Percentiles rank a stretch among this genome's conserved stretches.
These are phyloP conservation scores for Balanococcus diminutus DNA, from an alignment of 2,888 invertebrate species.

Conservation along the genomic window DNA sequence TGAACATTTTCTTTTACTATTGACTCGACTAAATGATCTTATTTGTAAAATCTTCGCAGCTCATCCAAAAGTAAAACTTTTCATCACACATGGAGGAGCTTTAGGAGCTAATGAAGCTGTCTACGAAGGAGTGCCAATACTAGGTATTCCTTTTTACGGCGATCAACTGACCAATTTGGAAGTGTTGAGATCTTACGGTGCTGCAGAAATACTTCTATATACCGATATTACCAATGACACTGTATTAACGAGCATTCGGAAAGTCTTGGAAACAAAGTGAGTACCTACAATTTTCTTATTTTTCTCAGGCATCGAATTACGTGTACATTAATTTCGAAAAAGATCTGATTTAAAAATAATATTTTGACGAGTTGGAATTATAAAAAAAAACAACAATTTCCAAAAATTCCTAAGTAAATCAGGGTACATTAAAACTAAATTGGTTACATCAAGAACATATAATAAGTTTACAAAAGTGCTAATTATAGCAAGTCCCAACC, in stretches of 20 bases:
- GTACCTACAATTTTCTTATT: not conserved
- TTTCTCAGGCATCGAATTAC: too few relatives aligned
- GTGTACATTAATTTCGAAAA: too few relatives aligned
- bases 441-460: too few relatives aligned
- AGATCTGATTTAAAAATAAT: not conserved
- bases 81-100: conserved; percentile 64
- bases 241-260: conserved; percentile 61
- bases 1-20: not conserved
- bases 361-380: too few relatives aligned
- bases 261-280: conserved; percentile 60
- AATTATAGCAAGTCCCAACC: too few relatives aligned
- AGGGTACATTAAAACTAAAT: too few relatives aligned
- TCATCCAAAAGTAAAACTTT: conserved; percentile 63
- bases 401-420: too few relatives aligned
- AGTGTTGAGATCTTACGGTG: conserved; percentile 62
- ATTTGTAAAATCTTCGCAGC: conserved; percentile 59
- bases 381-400: too few relatives aligned
- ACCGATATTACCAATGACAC: conserved; percentile 61
- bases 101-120: conserved; percentile 64
- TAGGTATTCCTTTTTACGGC: conserved; percentile 63
- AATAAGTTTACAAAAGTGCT: too few relatives aligned
- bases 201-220: conserved; percentile 62
- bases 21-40: not conserved
- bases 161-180: conserved; percentile 63
- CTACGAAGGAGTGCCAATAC: conserved; percentile 62